These are phyloP conservation scores for Thysanoteuthis rhombus DNA, from an alignment of 2,888 invertebrate genomes.

Conservation along the genomic window DNA sequence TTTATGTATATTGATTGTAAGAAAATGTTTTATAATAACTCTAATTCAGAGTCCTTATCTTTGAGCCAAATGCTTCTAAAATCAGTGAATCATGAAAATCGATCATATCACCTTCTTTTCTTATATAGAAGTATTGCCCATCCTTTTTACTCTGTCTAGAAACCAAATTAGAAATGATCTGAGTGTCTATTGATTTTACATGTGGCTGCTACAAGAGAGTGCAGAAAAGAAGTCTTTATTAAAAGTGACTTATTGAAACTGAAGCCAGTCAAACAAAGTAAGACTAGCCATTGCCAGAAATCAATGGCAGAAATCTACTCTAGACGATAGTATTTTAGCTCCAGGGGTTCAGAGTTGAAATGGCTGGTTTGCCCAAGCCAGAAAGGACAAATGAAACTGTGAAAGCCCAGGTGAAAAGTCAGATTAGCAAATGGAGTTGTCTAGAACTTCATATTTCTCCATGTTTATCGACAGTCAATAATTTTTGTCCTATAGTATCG, in stretches of 20 bases:
- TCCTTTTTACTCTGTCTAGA: neutral
- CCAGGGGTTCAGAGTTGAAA: neutral
- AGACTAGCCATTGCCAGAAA: neutral
- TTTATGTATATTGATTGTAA: neutral
- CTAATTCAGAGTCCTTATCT: neutral
- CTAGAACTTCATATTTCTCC: no score
- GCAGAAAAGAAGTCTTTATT: neutral
- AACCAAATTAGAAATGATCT: neutral
- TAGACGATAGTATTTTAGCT: neutral
- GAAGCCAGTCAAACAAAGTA: neutral
- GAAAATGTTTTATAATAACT: neutral
- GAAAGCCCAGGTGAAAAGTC: no score
- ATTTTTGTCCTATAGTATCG: no score
- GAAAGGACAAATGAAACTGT: neutral
- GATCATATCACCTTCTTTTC: neutral
- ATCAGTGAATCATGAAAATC: neutral
- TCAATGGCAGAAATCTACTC: neutral
- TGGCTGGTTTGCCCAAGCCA: neutral
- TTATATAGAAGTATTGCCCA: neutral
- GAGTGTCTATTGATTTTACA: neutral
- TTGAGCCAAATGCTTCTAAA: neutral
- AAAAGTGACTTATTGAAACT: constrained; percentile 12
- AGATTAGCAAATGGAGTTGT: no score
- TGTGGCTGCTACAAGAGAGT: neutral
- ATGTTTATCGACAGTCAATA: no score